Evolutionary conservation across 1,140 invertebrate species (phyloP).

Genomic region (Zaprionus nigranus): DNA sequence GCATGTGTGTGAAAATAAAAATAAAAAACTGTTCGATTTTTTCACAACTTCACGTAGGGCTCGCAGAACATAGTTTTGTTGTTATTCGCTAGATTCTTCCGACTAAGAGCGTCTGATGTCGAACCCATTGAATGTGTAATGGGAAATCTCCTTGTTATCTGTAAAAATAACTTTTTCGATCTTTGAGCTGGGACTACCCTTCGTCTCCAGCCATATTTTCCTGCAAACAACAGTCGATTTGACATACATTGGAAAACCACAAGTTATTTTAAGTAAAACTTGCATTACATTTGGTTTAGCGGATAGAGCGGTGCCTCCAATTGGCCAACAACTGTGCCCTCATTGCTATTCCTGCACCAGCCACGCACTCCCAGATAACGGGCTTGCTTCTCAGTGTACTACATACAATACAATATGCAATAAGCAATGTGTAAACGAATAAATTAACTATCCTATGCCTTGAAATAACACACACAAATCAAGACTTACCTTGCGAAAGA

Average conservation of each 20-base stretch:
- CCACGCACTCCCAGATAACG: constrained; percentile 86
- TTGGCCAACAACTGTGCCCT: constrained; percentile 87
- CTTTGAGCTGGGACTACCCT: constrained; percentile 87
- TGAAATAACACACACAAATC: constrained; percentile 76
- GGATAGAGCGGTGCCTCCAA: constrained; percentile 85
- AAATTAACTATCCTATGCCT: background rate
- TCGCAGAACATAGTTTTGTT: background rate
- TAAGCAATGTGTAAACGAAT: background rate
- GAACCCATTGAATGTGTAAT: constrained; percentile 54
- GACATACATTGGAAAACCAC: constrained; percentile 74
- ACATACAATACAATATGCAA: constrained; percentile 6
- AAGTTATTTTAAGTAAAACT: background rate
- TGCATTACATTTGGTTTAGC: constrained; percentile 80
- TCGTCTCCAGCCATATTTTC: constrained; percentile 87
- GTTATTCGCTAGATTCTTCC: background rate
- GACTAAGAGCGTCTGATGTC: constrained; percentile 24
- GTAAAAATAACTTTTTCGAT: constrained; percentile 87
- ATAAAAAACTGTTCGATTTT: background rate
- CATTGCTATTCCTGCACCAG: constrained; percentile 88
- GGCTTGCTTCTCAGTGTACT: constrained; percentile 86
- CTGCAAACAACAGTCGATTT: constrained; percentile 10
- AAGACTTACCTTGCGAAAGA: constrained; percentile 79
- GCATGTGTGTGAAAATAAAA: background rate
- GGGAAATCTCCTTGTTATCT: constrained; percentile 40
- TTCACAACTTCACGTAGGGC: background rate